Evolutionary conservation across 2,888 invertebrate species (phyloP).

Genomic region (Temnothorax ravouxi): DNA sequence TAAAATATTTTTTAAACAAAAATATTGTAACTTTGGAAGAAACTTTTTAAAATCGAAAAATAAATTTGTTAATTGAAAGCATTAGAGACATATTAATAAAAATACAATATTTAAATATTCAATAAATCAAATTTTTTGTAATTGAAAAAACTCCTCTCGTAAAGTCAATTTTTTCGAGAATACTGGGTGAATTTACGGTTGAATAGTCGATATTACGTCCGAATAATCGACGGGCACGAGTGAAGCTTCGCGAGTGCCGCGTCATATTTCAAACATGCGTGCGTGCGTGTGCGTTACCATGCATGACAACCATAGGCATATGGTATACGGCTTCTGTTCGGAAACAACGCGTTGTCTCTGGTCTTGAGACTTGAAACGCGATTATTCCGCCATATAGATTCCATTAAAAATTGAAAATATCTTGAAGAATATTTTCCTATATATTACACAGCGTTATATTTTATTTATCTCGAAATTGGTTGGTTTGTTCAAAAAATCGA

Average conservation of each 20-base stretch:
- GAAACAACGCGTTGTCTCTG: constrained; percentile 74
- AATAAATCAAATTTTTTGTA: neutral
- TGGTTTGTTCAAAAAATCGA: constrained; percentile 3
- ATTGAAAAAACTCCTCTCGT: neutral
- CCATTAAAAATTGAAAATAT: constrained; percentile 8
- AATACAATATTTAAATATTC: neutral
- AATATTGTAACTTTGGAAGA: neutral
- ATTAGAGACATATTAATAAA: neutral
- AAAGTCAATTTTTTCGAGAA: neutral
- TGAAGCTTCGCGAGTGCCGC: constrained; percentile 78
- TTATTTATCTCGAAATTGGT: neutral
- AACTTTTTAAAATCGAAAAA: constrained; percentile 12
- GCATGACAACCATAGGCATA: constrained; percentile 72
- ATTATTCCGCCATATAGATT: constrained; percentile 20
- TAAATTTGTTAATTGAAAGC: neutral
- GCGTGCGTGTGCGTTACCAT: constrained; percentile 63
- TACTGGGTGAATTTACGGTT: constrained; percentile 58
- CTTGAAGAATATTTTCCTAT: constrained; percentile 4
- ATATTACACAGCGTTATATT: neutral
- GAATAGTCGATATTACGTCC: constrained; percentile 78
- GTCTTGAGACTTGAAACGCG: constrained; percentile 32
- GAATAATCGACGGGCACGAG: constrained; percentile 79
- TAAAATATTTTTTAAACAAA: neutral
- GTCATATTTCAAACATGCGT: constrained; percentile 71
- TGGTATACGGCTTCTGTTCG: constrained; percentile 83